Conservation (phyloP, 1,140 invertebrate genomes). For the Trachelipus rathkii region DNA sequence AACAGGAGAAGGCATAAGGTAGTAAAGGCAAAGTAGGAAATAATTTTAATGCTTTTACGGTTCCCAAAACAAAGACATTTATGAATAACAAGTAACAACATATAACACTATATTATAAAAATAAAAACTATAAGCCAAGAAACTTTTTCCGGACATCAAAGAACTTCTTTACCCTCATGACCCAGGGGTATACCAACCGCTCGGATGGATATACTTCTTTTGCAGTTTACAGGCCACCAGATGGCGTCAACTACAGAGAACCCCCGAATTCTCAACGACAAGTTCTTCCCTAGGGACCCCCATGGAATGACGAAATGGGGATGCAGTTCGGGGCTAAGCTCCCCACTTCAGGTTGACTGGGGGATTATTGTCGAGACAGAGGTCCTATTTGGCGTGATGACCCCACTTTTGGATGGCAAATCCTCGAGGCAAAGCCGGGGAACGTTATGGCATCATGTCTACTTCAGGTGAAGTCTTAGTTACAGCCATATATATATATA, state of each 20-base stretch:
- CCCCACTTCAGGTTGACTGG: slow-evolving; percentile 64
- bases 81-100: not conserved
- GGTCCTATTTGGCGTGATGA: slow-evolving; percentile 50
- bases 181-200: slow-evolving; percentile 12
- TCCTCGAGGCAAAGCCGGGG: slow-evolving; percentile 83
- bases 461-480: slow-evolving; percentile 61
- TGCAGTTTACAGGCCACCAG: slow-evolving; percentile 37
- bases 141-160: slow-evolving; percentile 12
- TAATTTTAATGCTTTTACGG: not conserved
- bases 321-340: slow-evolving; percentile 49
- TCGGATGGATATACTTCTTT: slow-evolving; percentile 24
- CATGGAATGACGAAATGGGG: slow-evolving; percentile 44
- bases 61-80: not conserved
- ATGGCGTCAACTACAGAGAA: slow-evolving; percentile 41
- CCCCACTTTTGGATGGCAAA: slow-evolving; percentile 62
- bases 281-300: slow-evolving; percentile 47
- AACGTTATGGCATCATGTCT: slow-evolving; percentile 81
- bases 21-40: not conserved
- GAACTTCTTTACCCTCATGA: slow-evolving; percentile 14
- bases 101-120: not conserved
- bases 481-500: too few relatives aligned
- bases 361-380: slow-evolving; percentile 54
- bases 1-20: not conserved
- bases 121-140: not conserved
- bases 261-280: slow-evolving; percentile 48